Evolutionary conservation across 2,113 vertebrate genomes (phyloP), one percentile per base, ranked within the genome.

Genomic region (Phyllostomus hastatus): DNA sequence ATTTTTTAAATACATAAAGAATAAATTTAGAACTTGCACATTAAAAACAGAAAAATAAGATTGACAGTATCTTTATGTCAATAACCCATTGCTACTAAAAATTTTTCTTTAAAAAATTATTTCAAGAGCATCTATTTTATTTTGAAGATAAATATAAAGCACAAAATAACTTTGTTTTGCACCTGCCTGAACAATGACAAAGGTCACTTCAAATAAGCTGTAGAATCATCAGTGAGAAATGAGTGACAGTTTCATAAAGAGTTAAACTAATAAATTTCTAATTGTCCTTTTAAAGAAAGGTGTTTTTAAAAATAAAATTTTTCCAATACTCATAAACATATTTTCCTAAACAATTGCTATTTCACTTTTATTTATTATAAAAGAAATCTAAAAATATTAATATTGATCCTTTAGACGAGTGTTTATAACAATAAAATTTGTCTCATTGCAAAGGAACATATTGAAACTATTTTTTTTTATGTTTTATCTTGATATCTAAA

Each of bases 1-100:
- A 28, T 82, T 17, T 52, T 97, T 97, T 94, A 97, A 85, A 78
- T 92, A 87, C 35, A 72, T 3, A 57, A 94, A 95, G 69, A 88
- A 75, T 26, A 80, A 38, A 80, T 41, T 88, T 52, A 85, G 72
- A 78, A 93, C n/a, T 70, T 82, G 17, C 43, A 70, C 20, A 20
- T 28, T 52, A 88, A 93, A 75, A 38, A 57, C n/a, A 82, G 83
- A 96, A 97, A 81, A 78, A 28, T 54, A 19, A 93, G 66, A 82
- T 2, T 4, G 69, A 54, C 19, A 28, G 46, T n/a, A 19, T 66
- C 61, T 73, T 38, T 83, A 17, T 26, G 54, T 75, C 31, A 12
- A 24, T 85, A 69, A 50, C 0, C 9, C 16, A 82, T 69, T 66
- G 50, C 59, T 93, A 61, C 46, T 64, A 64, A 82, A 70, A 28